A percentile compares a stretch with the other conserved stretches of the same genome.
Conservation (phyloP, 2,797 vertebrate species). For the Remorina albescens region DNA sequence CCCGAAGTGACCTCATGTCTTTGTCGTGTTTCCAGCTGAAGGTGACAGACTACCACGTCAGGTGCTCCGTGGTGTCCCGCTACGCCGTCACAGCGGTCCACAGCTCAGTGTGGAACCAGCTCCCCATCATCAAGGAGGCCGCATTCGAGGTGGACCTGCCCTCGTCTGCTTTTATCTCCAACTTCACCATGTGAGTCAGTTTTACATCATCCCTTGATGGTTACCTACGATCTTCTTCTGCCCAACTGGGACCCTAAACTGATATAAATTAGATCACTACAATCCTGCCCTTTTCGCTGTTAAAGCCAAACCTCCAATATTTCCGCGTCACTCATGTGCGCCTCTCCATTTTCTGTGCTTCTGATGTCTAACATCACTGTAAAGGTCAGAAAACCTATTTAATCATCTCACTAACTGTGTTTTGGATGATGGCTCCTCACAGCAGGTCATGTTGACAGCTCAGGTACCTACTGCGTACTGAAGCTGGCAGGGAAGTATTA, state of each 20-base stretch:
- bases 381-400: background rate
- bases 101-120: conserved; percentile 87
- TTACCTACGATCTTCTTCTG: too few species aligned
- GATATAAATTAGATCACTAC: too few species aligned
- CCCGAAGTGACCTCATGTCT: conserved; percentile 8
- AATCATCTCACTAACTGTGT: background rate
- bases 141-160: conserved; percentile 90
- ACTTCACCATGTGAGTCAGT: conserved; percentile 90
- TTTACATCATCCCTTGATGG: background rate
- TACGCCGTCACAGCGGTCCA: conserved; percentile 87
- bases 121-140: conserved; percentile 85
- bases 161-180: conserved; percentile 89
- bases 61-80: conserved; percentile 85
- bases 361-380: background rate
- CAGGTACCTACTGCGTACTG: background rate
- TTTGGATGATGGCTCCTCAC: background rate
- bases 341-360: background rate
- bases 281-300: too few species aligned
- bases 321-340: background rate
- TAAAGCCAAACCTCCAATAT: too few species aligned
- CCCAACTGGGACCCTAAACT: too few species aligned
- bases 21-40: conserved; percentile 77
- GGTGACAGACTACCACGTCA: conserved; percentile 87
- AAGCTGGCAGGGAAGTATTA: background rate
- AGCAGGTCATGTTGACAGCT: background rate